phyloP scores from a whole-genome alignment of 1,140 invertebrate genomes.

The Pentalonia nigronervosa region DNA sequence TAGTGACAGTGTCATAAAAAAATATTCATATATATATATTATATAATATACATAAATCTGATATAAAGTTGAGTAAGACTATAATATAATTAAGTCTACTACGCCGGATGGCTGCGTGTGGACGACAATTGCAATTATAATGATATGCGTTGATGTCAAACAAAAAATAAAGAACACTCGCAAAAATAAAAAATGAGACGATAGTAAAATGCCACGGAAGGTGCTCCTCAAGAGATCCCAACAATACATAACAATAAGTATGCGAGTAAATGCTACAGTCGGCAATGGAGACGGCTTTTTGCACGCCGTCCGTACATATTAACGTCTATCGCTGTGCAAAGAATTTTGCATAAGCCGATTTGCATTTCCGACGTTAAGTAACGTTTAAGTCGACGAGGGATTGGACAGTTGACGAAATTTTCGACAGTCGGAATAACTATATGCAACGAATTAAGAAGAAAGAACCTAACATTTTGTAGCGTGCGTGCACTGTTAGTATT shows the following conservation, averaged over 20 bases:
- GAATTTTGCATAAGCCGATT: conserved; percentile 46
- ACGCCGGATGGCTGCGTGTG: not conserved
- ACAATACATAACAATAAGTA: not conserved
- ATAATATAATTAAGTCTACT: not conserved
- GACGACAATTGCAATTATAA: not conserved
- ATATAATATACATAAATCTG: not conserved
- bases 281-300: not conserved
- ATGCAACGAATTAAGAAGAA: not conserved
- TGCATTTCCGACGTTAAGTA: conserved; percentile 28
- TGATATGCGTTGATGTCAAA: not conserved
- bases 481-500: not conserved
- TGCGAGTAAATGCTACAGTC: not conserved
- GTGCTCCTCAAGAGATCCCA: not conserved
- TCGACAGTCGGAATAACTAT: not conserved
- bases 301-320: conserved; percentile 20
- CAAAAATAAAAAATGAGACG: not conserved
- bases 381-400: conserved; percentile 24
- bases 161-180: not conserved
- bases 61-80: not conserved
- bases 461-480: not conserved
- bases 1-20: not conserved
- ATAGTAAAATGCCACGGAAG: not conserved
- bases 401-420: conserved; percentile 13
- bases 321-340: conserved; percentile 5
- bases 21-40: no score